A percentile compares a stretch with the other conserved stretches of the same genome.
These are phyloP conservation scores for Spondyliosoma cantharus DNA, from an alignment of 2,797 vertebrate species.

Conservation along the genomic window DNA sequence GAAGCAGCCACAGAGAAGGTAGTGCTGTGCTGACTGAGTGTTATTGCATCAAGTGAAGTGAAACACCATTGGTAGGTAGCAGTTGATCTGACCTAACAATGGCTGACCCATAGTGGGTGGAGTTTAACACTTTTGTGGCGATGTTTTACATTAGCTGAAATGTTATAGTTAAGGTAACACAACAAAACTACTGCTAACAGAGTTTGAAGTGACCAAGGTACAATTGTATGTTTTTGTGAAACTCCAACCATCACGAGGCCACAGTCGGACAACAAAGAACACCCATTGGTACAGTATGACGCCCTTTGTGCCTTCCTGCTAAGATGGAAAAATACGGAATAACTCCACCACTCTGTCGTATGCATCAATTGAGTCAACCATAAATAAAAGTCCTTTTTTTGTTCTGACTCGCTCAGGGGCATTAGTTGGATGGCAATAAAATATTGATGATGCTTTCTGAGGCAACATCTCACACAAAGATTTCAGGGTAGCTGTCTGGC, in stretches of 20 bases:
- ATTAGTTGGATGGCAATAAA: slow-evolving; percentile 68
- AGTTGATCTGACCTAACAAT: slow-evolving; percentile 63
- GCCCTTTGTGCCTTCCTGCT: slow-evolving; percentile 73
- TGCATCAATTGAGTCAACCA: slow-evolving; percentile 58
- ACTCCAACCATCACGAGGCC: slow-evolving; percentile 70
- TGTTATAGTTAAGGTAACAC: not conserved
- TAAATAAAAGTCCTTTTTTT: slow-evolving; percentile 54
- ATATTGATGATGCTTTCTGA: slow-evolving; percentile 72
- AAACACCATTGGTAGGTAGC: slow-evolving; percentile 70
- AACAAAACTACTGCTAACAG: not conserved
- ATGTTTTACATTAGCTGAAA: not conserved
- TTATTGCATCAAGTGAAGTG: slow-evolving; percentile 67
- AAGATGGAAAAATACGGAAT: slow-evolving; percentile 40
- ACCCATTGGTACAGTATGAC: slow-evolving; percentile 52
- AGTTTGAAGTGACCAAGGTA: not conserved
- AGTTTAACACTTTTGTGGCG: slow-evolving; percentile 42
- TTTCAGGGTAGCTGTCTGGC: slow-evolving; percentile 36
- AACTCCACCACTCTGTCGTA: slow-evolving; percentile 46
- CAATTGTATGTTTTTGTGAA: slow-evolving; percentile 27
- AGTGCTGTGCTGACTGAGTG: slow-evolving; percentile 59
- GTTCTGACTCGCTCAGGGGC: slow-evolving; percentile 49
- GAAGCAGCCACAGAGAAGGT: slow-evolving; percentile 50
- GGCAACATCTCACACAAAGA: slow-evolving; percentile 30
- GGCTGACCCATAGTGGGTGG: slow-evolving; percentile 63
- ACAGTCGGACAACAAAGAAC: slow-evolving; percentile 66